phyloP scores from a whole-genome alignment of 1,140 invertebrate genomes.

The Nixonia krombeini region DNA sequence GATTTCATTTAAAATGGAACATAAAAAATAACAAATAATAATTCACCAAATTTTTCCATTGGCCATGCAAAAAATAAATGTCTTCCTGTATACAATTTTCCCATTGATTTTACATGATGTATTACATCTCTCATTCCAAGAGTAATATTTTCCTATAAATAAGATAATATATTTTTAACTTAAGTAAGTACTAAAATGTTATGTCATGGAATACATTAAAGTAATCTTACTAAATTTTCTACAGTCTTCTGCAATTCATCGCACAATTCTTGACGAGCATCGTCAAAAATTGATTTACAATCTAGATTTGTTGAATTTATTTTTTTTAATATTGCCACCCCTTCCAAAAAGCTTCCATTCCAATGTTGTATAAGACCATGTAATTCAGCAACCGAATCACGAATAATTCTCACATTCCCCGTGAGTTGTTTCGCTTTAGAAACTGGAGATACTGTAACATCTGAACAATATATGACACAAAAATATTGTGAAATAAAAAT shows the following conservation, averaged over 20 bases:
- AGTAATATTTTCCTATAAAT: background rate
- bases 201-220: no score
- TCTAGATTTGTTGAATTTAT: background rate
- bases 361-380: background rate
- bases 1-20: no score
- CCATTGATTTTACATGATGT: background rate
- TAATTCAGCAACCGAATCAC: conserved; percentile 1
- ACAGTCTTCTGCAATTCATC: background rate
- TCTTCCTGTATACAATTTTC: background rate
- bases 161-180: background rate
- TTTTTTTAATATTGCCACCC: background rate
- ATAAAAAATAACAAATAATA: no score
- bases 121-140: background rate
- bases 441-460: background rate
- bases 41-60: background rate
- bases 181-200: no score
- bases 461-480: background rate
- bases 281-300: background rate
- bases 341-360: background rate
- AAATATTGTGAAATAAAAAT: no score
- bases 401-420: background rate
- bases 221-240: background rate
- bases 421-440: conserved; percentile 2
- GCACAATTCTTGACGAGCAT: background rate
- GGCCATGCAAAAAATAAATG: background rate